Percentiles rank a stretch among this genome's conserved stretches.
phyloP scores from a whole-genome alignment of 1,140 invertebrate species.

The Eubasilissa regina region DNA sequence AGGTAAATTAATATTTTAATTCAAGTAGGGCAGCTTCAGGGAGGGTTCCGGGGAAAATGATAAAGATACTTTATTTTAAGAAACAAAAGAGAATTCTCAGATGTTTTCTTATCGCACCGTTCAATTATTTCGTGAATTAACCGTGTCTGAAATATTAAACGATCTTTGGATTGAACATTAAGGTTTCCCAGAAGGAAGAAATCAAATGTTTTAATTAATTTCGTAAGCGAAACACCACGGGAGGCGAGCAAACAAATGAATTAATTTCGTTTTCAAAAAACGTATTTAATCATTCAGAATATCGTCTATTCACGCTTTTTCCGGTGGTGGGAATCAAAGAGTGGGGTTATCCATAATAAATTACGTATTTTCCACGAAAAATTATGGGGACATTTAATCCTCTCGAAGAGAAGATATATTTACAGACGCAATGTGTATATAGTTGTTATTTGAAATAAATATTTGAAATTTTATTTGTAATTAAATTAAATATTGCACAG shows the following conservation, averaged over 20 bases:
- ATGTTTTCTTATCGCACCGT: slow-evolving; percentile 48
- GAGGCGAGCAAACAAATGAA: slow-evolving; percentile 47
- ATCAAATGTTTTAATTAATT: slow-evolving; percentile 50
- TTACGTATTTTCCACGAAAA: too few relatives aligned
- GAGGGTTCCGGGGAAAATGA: not conserved
- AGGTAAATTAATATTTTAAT: not conserved
- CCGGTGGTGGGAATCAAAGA: not conserved
- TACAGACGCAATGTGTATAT: too few relatives aligned
- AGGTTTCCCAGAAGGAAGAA: slow-evolving; percentile 18
- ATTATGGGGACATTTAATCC: too few relatives aligned
- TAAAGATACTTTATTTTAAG: too few relatives aligned
- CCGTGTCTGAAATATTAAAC: slow-evolving; percentile 50
- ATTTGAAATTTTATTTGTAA: too few relatives aligned
- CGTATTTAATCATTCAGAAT: slow-evolving; percentile 47
- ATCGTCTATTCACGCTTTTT: not conserved
- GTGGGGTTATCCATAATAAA: not conserved
- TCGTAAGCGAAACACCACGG: slow-evolving; percentile 34
- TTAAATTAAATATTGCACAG: too few relatives aligned
- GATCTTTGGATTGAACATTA: slow-evolving; percentile 26
- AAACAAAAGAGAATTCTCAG: not conserved
- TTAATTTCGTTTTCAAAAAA: slow-evolving; percentile 46
- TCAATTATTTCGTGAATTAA: slow-evolving; percentile 52
- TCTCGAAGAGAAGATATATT: too few relatives aligned
- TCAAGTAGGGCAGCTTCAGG: not conserved
- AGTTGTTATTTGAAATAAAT: too few relatives aligned